Evolutionary conservation across 53 echinoderm and acorn worm species (phyloP).

Genomic region (Temnopleurus reevesii): DNA sequence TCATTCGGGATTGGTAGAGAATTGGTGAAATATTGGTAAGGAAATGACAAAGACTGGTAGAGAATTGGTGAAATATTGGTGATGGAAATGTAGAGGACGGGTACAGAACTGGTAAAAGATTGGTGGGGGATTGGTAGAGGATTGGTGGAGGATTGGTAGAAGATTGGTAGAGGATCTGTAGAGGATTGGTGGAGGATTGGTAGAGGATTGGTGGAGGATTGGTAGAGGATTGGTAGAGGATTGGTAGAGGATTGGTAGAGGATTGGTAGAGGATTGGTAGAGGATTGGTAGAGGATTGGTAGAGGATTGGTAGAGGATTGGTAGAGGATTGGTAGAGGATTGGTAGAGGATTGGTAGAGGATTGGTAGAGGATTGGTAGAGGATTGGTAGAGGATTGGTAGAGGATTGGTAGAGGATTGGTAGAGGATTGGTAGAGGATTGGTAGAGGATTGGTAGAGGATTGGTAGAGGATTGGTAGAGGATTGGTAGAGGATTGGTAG

Average conservation of each 20-base stretch:
- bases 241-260: neutral
- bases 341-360: neutral
- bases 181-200: neutral
- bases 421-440: too few species aligned
- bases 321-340: neutral
- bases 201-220: neutral
- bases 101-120: neutral
- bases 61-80: too few species aligned
- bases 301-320: neutral
- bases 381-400: neutral
- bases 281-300: neutral
- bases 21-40: too few species aligned
- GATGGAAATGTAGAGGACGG: neutral
- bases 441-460: too few species aligned
- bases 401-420: neutral
- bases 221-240: neutral
- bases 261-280: neutral
- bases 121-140: neutral
- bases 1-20: too few species aligned
- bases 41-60: too few species aligned
- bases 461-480: too few species aligned
- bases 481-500: neutral
- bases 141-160: neutral
- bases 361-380: neutral
- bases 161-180: neutral